Percentiles rank a stretch among this genome's conserved stretches.
These are phyloP conservation scores for Cathartes aura DNA, from an alignment of 2,113 vertebrate genomes.

Conservation along the genomic window DNA sequence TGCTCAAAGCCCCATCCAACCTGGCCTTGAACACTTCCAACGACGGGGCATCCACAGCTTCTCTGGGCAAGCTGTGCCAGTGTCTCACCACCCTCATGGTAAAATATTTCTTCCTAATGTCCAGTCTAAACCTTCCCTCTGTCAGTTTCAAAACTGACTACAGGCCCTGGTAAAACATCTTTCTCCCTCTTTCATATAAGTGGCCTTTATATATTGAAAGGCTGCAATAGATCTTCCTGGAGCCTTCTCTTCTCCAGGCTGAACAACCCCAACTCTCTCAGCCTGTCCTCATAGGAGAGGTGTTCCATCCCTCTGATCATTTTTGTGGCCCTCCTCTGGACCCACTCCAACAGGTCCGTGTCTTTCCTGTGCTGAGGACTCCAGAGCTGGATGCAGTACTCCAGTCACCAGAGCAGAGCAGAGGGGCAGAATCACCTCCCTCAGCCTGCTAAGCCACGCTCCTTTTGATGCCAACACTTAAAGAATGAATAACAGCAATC, in stretches of 20 bases:
- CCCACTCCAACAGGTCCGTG: accelerated
- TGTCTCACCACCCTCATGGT: accelerated
- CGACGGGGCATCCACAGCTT: not conserved
- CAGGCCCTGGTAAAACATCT: not conserved
- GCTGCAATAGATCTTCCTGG: accelerated
- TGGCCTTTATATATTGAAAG: not conserved
- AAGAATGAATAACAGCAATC: not conserved
- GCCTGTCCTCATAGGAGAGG: accelerated
- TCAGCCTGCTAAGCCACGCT: accelerated
- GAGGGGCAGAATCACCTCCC: not conserved
- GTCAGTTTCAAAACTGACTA: not conserved
- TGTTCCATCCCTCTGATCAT: not conserved
- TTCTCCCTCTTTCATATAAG: not conserved
- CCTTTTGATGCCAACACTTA: not conserved
- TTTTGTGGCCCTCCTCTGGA: not conserved
- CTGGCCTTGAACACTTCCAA: not conserved
- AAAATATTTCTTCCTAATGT: not conserved
- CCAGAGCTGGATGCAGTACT: not conserved
- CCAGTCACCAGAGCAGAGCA: accelerated
- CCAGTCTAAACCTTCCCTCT: not conserved
- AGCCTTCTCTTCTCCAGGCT: not conserved
- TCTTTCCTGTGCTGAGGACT: accelerated
- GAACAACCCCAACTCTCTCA: not conserved
- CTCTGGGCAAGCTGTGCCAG: not conserved
- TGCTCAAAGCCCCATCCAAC: not conserved